A percentile compares a stretch with the other conserved stretches of the same genome.
phyloP scores from a whole-genome alignment of 1,140 invertebrate genomes.

The Leptinotarsa defecta region DNA sequence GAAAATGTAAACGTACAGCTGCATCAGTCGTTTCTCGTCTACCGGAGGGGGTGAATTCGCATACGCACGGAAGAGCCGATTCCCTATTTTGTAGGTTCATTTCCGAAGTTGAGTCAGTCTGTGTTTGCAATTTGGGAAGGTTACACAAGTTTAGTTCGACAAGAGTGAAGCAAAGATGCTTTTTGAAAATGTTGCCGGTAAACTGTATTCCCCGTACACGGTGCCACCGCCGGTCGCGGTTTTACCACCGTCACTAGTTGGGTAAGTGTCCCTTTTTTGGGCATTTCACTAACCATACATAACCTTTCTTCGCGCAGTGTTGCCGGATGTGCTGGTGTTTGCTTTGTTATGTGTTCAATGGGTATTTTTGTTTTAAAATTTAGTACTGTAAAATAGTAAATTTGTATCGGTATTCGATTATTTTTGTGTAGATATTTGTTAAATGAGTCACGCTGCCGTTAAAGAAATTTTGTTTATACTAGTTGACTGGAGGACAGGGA shows the following conservation, averaged over 20 bases:
- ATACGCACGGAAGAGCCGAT: constrained; percentile 11
- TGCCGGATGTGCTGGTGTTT: constrained; percentile 13
- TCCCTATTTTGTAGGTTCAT: constrained; percentile 11
- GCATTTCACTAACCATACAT: background rate
- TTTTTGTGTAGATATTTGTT: too few species aligned
- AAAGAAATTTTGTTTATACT: too few species aligned
- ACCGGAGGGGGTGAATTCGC: constrained; percentile 22
- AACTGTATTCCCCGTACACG: constrained; percentile 44
- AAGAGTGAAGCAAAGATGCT: constrained; percentile 35
- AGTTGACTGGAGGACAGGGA: too few species aligned
- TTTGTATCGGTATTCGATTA: too few species aligned
- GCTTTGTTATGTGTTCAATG: background rate
- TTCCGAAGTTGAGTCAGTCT: constrained; percentile 10
- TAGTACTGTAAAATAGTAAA: too few species aligned
- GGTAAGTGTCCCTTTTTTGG: constrained; percentile 36
- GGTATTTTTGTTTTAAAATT: too few species aligned
- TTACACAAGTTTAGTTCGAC: background rate
- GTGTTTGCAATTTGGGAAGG: constrained; percentile 13
- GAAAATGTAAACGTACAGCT: constrained; percentile 33
- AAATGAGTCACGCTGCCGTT: too few species aligned
- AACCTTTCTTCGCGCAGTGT: constrained; percentile 28
- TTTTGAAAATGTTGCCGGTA: constrained; percentile 43
- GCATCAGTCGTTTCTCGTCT: constrained; percentile 30
- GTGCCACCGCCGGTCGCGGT: constrained; percentile 47
- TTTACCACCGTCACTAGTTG: constrained; percentile 38